These are phyloP conservation scores for Didymodactylos carnosus DNA, from an alignment of 2,888 invertebrate genomes.

Conservation along the genomic window DNA sequence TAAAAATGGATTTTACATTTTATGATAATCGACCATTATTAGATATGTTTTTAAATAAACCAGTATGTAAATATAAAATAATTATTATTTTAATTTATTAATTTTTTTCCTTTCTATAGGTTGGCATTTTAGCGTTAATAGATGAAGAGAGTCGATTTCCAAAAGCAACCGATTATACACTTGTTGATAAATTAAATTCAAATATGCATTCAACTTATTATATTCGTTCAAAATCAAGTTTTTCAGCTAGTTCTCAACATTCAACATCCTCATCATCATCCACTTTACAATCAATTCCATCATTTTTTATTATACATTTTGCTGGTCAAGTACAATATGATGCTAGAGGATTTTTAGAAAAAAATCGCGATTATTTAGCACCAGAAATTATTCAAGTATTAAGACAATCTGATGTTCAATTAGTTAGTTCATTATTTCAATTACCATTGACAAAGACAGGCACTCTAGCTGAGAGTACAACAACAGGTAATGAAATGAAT, in stretches of 20 bases:
- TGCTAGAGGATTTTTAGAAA: conserved; percentile 59
- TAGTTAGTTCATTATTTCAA: conserved; percentile 56
- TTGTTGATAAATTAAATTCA: conserved; percentile 43
- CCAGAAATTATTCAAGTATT: conserved; percentile 67
- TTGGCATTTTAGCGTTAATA: conserved; percentile 58
- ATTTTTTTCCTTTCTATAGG: conserved; percentile 48
- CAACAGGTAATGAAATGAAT: neutral
- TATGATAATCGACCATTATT: conserved; percentile 70
- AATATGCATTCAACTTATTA: neutral
- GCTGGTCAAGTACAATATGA: conserved; percentile 64
- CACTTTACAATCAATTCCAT: neutral
- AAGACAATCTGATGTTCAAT: conserved; percentile 44
- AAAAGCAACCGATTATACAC: conserved; percentile 49
- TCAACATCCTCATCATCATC: neutral
- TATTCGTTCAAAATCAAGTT: neutral
- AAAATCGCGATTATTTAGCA: conserved; percentile 71
- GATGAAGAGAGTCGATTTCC: conserved; percentile 71
- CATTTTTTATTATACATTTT: conserved; percentile 68
- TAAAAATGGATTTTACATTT: conserved; percentile 50
- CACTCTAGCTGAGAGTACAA: conserved; percentile 1
- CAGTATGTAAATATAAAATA: conserved; percentile 50
- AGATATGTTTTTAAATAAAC: conserved; percentile 64
- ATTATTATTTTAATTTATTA: conserved; percentile 23
- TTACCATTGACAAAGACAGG: conserved; percentile 66
- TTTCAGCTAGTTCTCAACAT: neutral